These are phyloP conservation scores for Latheticus oryzae DNA, from an alignment of 2,888 invertebrate species.

Conservation along the genomic window DNA sequence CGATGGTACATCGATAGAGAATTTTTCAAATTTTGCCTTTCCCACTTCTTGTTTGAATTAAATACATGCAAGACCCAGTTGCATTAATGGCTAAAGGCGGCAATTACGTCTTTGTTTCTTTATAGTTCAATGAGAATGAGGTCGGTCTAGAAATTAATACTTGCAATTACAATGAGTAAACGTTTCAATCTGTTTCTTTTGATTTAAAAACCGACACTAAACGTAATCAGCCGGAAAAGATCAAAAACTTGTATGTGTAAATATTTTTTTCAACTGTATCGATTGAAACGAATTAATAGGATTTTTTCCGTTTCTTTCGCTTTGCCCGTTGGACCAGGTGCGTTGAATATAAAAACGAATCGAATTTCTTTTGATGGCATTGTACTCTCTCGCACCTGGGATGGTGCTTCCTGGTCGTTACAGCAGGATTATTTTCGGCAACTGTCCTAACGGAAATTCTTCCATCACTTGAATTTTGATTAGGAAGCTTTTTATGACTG, in stretches of 20 bases:
- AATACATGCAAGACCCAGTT: conserved; percentile 53
- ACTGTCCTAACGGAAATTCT: conserved; percentile 15
- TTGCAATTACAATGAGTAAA: conserved; percentile 41
- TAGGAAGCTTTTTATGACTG: conserved; percentile 5
- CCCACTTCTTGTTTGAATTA: conserved; percentile 37
- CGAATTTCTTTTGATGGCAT: too few relatives aligned
- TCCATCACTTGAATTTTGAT: conserved; percentile 7
- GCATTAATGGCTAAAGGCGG: conserved; percentile 54
- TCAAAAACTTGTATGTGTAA: background rate
- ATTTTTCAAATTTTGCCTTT: conserved; percentile 23
- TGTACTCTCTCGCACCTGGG: conserved; percentile 20
- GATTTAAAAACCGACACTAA: conserved; percentile 4
- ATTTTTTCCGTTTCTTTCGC: conserved; percentile 6
- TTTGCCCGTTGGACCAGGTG: conserved; percentile 25
- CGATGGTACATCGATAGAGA: conserved; percentile 33
- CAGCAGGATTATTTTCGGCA: conserved; percentile 26
- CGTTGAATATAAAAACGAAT: conserved; percentile 19
- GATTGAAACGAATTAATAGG: too few relatives aligned
- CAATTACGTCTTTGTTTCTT: conserved; percentile 56
- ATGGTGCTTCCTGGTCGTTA: conserved; percentile 25
- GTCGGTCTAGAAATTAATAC: conserved; percentile 52
- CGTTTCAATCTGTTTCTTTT: conserved; percentile 34
- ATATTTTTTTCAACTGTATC: background rate
- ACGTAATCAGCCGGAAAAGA: background rate
- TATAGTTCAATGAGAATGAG: conserved; percentile 57